Base-by-base conservation (phyloP, 2,888 invertebrate species). In the Ophion obscuratus region DNA sequence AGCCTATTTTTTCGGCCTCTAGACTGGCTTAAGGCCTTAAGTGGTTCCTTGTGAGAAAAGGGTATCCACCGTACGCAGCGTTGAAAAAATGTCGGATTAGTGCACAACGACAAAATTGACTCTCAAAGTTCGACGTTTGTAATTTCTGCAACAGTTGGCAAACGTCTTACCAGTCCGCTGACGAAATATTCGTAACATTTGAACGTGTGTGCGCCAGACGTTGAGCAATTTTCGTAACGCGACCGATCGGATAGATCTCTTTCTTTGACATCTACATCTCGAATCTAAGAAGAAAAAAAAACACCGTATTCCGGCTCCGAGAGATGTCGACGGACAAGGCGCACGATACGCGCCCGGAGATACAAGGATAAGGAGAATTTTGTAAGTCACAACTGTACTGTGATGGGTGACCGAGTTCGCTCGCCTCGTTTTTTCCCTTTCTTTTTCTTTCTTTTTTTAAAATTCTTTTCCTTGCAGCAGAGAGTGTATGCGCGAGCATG, bases 361-460 rank as follows among this genome's bases (percentile, higher is more conserved):
- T 83, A 44, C 66, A 20, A 59, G 75, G 85, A 85, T 82, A 79
- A 81, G 74, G 64, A 53, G 71, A 76, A 67, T 85, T 82, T 82
- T 85, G 82, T 82, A 75, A 81, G 68, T 20, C 82, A 53, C 73
- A 74, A 75, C 11, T 81, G 40, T 40, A 40, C n/a, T 70, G 79
- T 47, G 74, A 80, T 64, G 64, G 79, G 66, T 62, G 80, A 47
- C 44, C 81, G 81, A 70, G 77, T 82, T 70, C 62, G 53, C 53
- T 80, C 66, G 62, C 74, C 66, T 31, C 59, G 53, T 31, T 44
- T 57, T 70, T 71, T 47, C 47, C n/a, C 17, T 24, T 27, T 27
- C 47, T 20, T 71, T n/a, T 62, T 68, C 27, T 47, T 62, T 44
- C 62, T 40, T 53, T 70, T 47, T 57, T 36, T 47, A 2, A 44